These are phyloP conservation scores for Morone saxatilis DNA, from an alignment of 2,113 vertebrate species.

Conservation along the genomic window DNA sequence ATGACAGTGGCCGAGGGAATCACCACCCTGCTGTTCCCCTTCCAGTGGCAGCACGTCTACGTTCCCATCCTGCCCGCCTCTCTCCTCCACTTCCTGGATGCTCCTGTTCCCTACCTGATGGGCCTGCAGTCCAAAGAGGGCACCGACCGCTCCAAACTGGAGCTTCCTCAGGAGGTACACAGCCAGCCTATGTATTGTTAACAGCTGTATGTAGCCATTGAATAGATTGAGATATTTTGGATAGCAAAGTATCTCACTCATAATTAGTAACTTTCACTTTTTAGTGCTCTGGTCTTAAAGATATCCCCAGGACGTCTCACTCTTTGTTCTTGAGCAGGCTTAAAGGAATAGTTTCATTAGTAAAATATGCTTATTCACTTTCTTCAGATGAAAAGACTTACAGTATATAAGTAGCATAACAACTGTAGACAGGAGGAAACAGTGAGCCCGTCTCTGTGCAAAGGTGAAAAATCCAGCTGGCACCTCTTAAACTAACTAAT, in stretches of 20 bases:
- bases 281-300: too few species aligned
- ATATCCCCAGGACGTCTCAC: too few species aligned
- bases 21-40: slow-evolving; percentile 92
- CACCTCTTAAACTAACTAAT: too few species aligned
- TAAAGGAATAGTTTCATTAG: too few species aligned
- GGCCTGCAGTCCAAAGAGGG: slow-evolving; percentile 94
- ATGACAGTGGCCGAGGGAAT: slow-evolving; percentile 94
- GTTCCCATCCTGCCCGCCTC: slow-evolving; percentile 95
- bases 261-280: neutral
- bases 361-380: too few species aligned
- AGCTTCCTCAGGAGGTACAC: slow-evolving; percentile 94
- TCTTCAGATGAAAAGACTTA: too few species aligned
- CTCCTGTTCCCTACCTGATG: slow-evolving; percentile 96
- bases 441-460: too few species aligned
- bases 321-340: too few species aligned
- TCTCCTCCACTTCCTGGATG: slow-evolving; percentile 94
- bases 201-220: neutral
- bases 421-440: too few species aligned
- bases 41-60: slow-evolving; percentile 97
- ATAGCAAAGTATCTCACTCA: neutral
- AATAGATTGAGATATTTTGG: neutral
- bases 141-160: slow-evolving; percentile 92
- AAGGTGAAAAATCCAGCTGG: too few species aligned
- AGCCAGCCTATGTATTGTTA: neutral
- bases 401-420: too few species aligned